Conservation (phyloP, 1,140 invertebrate species). For the Diabrotica undecimpunctata region DNA sequence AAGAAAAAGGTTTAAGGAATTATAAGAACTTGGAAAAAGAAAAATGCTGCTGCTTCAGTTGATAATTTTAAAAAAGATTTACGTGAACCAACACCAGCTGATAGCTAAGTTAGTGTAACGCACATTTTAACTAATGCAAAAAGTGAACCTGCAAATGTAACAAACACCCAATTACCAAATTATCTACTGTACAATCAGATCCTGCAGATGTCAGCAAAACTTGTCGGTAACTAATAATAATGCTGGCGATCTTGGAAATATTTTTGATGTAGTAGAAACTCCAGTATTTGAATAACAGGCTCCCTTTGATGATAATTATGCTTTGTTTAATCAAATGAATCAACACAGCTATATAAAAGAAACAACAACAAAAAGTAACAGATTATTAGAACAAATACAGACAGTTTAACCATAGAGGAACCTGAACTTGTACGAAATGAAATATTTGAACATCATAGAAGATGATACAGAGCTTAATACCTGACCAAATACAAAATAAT, state of each 20-base stretch:
- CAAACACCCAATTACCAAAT: slow-evolving; percentile 12
- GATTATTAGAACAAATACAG: slow-evolving; percentile 16
- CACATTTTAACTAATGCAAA: slow-evolving; percentile 16
- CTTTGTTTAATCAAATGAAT: slow-evolving; percentile 20
- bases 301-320: slow-evolving; percentile 23
- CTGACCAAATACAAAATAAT: neutral
- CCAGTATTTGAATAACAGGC: neutral
- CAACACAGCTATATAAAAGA: slow-evolving; percentile 11
- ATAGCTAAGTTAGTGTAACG: slow-evolving; percentile 13
- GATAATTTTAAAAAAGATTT: neutral
- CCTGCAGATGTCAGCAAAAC: slow-evolving; percentile 22
- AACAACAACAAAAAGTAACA: too few relatives aligned
- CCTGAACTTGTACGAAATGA: slow-evolving; percentile 34
- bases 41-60: slow-evolving; percentile 9
- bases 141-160: neutral
- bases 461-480: slow-evolving; percentile 19
- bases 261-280: neutral
- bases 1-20: slow-evolving; percentile 34
- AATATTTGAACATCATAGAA: slow-evolving; percentile 20
- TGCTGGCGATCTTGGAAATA: neutral
- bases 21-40: slow-evolving; percentile 29
- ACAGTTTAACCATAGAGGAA: slow-evolving; percentile 27
- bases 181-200: slow-evolving; percentile 13
- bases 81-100: slow-evolving; percentile 24
- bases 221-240: neutral